These are phyloP conservation scores for Solea solea DNA, from an alignment of 2,113 vertebrate species.

Conservation along the genomic window DNA sequence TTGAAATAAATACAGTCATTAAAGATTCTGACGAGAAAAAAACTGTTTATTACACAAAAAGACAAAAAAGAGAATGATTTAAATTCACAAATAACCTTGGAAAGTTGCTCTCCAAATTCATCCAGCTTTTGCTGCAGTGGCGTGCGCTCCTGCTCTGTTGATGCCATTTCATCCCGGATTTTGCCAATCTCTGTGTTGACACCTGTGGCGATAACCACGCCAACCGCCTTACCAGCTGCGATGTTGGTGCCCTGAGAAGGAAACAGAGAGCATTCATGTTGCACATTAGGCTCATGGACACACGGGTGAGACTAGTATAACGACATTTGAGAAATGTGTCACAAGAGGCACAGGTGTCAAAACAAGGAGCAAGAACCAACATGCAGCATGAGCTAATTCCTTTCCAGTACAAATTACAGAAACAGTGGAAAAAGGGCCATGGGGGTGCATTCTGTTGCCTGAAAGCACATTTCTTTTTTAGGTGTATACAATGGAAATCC, in stretches of 20 bases:
- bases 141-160: conserved; percentile 95
- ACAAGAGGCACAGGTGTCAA: neutral
- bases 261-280: neutral
- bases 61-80: neutral
- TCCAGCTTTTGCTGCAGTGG: conserved; percentile 97
- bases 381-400: neutral
- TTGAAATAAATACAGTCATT: too few species aligned
- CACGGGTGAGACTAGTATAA: neutral
- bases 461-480: neutral
- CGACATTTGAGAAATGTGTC: neutral
- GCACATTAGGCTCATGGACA: neutral
- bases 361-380: conserved; percentile 2
- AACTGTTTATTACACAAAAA: too few species aligned
- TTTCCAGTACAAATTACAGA: neutral
- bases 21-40: too few species aligned
- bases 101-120: conserved; percentile 97
- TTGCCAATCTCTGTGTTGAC: conserved; percentile 97
- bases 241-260: conserved; percentile 92
- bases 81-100: conserved; percentile 78
- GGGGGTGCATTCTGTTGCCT: neutral
- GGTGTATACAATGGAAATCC: neutral
- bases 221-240: conserved; percentile 95
- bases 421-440: neutral
- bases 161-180: conserved; percentile 97
- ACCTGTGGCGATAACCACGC: conserved; percentile 93